A percentile compares a stretch with the other conserved stretches of the same genome.
Evolutionary conservation across 2,888 invertebrate genomes (phyloP).

Genomic region (Ophion slaviceki): DNA sequence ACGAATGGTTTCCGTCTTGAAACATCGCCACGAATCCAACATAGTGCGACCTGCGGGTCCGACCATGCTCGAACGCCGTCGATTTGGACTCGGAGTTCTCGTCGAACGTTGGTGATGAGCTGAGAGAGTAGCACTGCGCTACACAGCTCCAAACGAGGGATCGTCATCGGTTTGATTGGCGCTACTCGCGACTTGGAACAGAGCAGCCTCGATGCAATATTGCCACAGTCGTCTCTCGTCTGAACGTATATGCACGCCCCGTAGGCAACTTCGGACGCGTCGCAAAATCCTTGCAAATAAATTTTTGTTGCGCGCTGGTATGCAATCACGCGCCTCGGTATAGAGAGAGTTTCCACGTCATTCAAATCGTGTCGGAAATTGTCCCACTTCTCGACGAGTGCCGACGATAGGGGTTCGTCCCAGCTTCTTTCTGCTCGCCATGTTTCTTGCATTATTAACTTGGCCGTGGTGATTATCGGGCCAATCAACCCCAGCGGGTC

Average conservation of each 20-base stretch:
- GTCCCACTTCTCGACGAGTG: constrained; percentile 40
- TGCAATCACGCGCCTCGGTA: constrained; percentile 41
- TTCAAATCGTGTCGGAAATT: constrained; percentile 35
- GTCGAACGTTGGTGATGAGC: constrained; percentile 27
- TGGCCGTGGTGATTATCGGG: constrained; percentile 68
- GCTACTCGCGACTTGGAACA: constrained; percentile 53
- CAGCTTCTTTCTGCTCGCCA: constrained; percentile 70
- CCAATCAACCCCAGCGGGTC: constrained; percentile 71
- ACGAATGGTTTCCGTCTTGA: constrained; percentile 66
- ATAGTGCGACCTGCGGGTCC: constrained; percentile 66
- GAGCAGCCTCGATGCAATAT: constrained; percentile 15
- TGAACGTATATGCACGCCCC: constrained; percentile 55
- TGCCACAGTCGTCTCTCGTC: not conserved
- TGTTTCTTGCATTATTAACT: constrained; percentile 64
- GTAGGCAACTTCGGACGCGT: constrained; percentile 59
- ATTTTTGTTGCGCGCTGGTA: constrained; percentile 9
- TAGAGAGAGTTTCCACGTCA: constrained; percentile 20
- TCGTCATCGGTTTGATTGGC: constrained; percentile 55
- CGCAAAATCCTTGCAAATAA: constrained; percentile 68
- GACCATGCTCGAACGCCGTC: constrained; percentile 54
- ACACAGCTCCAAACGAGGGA: constrained; percentile 64
- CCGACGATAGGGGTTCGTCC: constrained; percentile 69
- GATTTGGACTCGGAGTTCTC: constrained; percentile 1
- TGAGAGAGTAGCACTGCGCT: constrained; percentile 57
- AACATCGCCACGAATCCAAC: constrained; percentile 63